phyloP scores from a whole-genome alignment of 2,797 vertebrate genomes.

The Jordanella pulchra region DNA sequence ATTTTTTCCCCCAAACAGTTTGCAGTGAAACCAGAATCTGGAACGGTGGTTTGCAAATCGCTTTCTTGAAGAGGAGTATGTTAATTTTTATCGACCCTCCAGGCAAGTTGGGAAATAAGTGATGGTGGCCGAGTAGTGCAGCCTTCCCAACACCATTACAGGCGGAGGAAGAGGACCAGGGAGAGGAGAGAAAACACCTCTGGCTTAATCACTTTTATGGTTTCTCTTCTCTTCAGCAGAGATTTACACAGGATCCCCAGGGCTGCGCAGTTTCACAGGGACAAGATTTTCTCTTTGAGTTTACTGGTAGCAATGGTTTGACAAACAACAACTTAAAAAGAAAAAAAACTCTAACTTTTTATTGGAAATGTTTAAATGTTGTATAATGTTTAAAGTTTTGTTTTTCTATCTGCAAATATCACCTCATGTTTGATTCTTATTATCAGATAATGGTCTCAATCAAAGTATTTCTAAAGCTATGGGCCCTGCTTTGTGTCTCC shows the following conservation, averaged over 20 bases:
- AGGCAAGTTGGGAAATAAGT: conserved; percentile 57
- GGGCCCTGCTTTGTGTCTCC: not conserved
- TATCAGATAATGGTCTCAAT: not conserved
- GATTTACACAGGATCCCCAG: conserved; percentile 23
- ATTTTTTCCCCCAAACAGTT: conserved; percentile 3
- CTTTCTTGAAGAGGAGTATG: conserved; percentile 53
- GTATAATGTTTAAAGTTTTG: not conserved
- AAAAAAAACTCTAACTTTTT: not conserved
- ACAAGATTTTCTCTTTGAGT: conserved; percentile 8
- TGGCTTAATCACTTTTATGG: conserved; percentile 50
- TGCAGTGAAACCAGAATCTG: not conserved
- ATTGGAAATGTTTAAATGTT: no score
- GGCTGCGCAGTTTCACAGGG: conserved; percentile 22
- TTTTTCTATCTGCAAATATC: not conserved
- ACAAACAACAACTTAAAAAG: not conserved
- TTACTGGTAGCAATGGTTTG: not conserved
- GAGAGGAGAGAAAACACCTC: conserved; percentile 20
- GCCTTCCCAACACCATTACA: conserved; percentile 31
- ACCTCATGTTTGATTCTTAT: no score
- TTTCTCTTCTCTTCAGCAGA: conserved; percentile 23
- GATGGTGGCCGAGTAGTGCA: conserved; percentile 32
- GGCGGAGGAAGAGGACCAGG: not conserved
- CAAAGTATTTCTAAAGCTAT: not conserved
- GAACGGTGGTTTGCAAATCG: conserved; percentile 36
- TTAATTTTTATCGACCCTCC: conserved; percentile 61